Conservation (phyloP, 1,140 invertebrate species). For the Vanessa atalanta region DNA sequence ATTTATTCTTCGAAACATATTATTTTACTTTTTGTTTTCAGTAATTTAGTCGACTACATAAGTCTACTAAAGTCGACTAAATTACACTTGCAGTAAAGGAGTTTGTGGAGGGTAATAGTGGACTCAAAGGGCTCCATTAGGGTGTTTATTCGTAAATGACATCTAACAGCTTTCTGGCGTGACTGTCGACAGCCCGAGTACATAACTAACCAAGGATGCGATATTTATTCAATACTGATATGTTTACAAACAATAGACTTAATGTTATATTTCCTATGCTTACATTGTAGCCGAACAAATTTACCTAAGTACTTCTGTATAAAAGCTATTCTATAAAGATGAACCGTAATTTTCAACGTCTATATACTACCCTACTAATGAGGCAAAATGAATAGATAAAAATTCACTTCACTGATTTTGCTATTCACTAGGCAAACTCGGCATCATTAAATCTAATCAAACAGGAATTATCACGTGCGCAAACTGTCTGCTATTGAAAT, state of each 20-base stretch:
- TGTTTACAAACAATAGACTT: background rate
- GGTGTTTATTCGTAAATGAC: conserved; percentile 30
- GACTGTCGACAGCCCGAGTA: conserved; percentile 20
- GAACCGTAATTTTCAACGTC: too few relatives aligned
- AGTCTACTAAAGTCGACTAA: conserved; percentile 6
- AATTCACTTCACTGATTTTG: background rate
- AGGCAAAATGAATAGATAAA: conserved; percentile 19
- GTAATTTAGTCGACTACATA: background rate
- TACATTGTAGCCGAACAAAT: too few relatives aligned
- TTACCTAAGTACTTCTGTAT: too few relatives aligned
- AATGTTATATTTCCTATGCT: too few relatives aligned
- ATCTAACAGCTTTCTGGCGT: conserved; percentile 32
- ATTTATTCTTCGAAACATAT: background rate
- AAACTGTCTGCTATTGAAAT: conserved; percentile 57
- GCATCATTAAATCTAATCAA: conserved; percentile 66
- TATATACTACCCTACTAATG: too few relatives aligned
- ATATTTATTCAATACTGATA: background rate
- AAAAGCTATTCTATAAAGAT: too few relatives aligned
- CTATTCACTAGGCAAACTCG: conserved; percentile 41
- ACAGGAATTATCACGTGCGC: conserved; percentile 68
- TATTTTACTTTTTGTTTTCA: background rate
- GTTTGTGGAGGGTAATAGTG: conserved; percentile 15
- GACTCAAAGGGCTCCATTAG: conserved; percentile 17
- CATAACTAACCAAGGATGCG: background rate
- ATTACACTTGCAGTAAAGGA: conserved; percentile 22